Evolutionary conservation across 1,140 invertebrate genomes (phyloP), one percentile per base, ranked within the genome.

Genomic region (Pachypeltis micranthus): DNA sequence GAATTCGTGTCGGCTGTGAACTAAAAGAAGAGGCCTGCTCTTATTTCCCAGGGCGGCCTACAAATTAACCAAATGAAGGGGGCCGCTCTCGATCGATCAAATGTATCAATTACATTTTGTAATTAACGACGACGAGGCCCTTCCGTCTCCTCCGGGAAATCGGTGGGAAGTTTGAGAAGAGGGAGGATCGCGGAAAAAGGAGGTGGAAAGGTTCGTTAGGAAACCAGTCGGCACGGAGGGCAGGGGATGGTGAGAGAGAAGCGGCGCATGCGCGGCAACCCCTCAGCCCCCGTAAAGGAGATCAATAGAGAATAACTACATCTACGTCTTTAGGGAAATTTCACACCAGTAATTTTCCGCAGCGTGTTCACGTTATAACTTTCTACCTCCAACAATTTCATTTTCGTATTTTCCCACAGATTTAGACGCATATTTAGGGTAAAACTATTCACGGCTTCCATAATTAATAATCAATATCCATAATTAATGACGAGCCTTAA

Each of bases 231-330:
- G n/a, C 47, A 21, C 12, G 47, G 23, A 21, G 47, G 47, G 7
- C 7, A 51, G 47, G 47, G 7, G 47, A 21, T 4, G 47, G 47
- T 51, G 47, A 21, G 47, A 10, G 47, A 21, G 10, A 10, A 10
- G 7, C 47, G 12, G 47, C 47, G 47, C 47, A 21, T 51, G 47
- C 47, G 47, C 47, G 4, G 31, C 7, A 16, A 4, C 10, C 47
- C 47, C 23, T 21, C 4, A 16, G 4, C 47, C 47, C 10, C 12
- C 12, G 47, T 4, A 10, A 51, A 51, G 47, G 47, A 21, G 47
- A 51, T 51, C 47, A 51, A 51, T 51, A 51, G 47, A 51, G 47
- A 51, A 51, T 51, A 51, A 51, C 47, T 51, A 51, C 47, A 51
- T 51, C 47, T 51, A 21, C 47, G 47, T 51, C 47, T 51, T 51